Evolutionary conservation across 2,888 invertebrate species (phyloP), one percentile per base, ranked within the genome.

Genomic region (Limnephilus lunatus): DNA sequence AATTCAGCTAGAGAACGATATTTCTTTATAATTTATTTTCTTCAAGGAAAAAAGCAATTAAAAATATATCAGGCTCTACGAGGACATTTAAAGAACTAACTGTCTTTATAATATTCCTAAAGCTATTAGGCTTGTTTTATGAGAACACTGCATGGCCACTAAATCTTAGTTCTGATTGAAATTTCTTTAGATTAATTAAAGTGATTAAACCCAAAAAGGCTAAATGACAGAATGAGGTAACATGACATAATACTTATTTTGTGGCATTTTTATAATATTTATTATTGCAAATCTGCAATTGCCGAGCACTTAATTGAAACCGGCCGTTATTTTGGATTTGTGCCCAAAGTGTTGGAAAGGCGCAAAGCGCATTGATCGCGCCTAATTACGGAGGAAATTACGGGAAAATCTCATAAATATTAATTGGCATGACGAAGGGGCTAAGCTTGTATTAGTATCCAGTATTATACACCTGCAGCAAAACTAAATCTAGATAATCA

Each of bases 41-140:
- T 9, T 9, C 25, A 68, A 19, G 53, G 53, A 88, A 15, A 44
- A 53, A 53, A 88, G 88, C 88, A 88, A 88, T 88, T 88, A 88
- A 88, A 87, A 88, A 88, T 44, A 48, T 31, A 88, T 88, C 88
- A 88, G 68, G 53, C 31, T 88, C 31, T 88, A 25, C 11, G 53
- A 31, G 68, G 32, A 31, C 88, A 31, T 82, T 12, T 82, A 82
- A 15, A 82, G 82, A 14, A 31, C 32, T 32, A 12, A 44, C 44
- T 44, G 32, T 35, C n/a, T 86, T 44, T 15, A 39, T 39, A 35
- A 86, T 31, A 31, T 25, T 25, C 44, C 19, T n/a, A 68, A 25
- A 25, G n/a, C 25, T 68, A 9, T 68, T 68, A 68, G 68, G 25
- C 68, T n/a, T n/a, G n/a, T n/a, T 68, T 68, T 68, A 68, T 68